Base-by-base conservation (phyloP, 35 echinoderm and acorn worm species). In the Acanthaster planci region DNA sequence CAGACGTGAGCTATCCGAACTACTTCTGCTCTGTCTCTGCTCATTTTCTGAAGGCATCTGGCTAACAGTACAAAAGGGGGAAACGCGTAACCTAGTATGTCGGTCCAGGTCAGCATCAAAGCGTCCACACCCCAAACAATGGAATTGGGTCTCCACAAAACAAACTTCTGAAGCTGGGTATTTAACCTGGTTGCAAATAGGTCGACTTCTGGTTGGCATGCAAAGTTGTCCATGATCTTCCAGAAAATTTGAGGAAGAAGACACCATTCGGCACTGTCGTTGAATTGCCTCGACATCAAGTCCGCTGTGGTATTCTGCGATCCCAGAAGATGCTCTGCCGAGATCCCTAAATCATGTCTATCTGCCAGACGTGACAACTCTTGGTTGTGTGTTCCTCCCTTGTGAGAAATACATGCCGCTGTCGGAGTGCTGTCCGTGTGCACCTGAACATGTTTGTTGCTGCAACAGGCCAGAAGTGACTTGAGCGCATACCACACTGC, bases 121-220 rank as follows among this genome's bases (percentile, higher is more conserved):
- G 89, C 82, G 80, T 91, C 52, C 10, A 91, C 59, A 16, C 17
- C 30, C 17, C 8, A 8, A 6, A 82, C 89, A 14, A 22, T 47
- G 19, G 89, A 77, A 26, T 91, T 55, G 40, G 76, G 81, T 31
- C 47, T 39, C 89, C 83, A 84, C 8, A 64, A 64, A 3, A 84
- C 29, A 76, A 86, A 92, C 19, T 18, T 37, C 22, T 29, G 37
- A 12, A 85, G n/a, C 51, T 86, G 67, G 12, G 21, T 21, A 77
- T 91, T 91, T 0, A 91, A 40, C 2, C 76, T 7, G 16, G 90
- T 78, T 60, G 85, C 90, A 92, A 87, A 92, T 18, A 82, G 55
- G 39, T 83, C 89, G 39, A 91, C 50, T 22, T 82, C 42, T 37
- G 84, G 90, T 18, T 16, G 64, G 22, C 15, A 56, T 7, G 36